Percentiles rank a stretch among this genome's conserved stretches.
These are phyloP conservation scores for Caenorhabditis angaria DNA, from an alignment of 2,888 invertebrate species.

Conservation along the genomic window DNA sequence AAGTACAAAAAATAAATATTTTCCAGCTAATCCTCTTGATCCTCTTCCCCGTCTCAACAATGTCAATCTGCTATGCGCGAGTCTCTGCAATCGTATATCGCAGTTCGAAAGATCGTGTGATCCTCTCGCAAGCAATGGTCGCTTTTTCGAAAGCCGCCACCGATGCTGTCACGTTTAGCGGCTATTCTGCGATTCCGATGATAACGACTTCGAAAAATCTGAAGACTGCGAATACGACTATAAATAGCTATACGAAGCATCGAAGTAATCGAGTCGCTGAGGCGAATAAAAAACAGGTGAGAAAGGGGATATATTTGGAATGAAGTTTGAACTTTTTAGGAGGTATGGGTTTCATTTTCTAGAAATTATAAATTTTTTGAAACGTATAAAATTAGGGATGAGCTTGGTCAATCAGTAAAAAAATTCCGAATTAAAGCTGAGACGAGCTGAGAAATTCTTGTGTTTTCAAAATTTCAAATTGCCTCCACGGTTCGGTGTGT, in stretches of 20 bases:
- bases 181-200: slow-evolving; percentile 59
- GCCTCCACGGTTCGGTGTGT: too few species aligned
- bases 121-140: slow-evolving; percentile 58
- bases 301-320: neutral
- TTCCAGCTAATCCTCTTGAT: slow-evolving; percentile 78
- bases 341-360: too few species aligned
- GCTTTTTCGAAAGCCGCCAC: slow-evolving; percentile 62
- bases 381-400: too few species aligned
- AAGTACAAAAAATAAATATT: neutral
- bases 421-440: too few species aligned
- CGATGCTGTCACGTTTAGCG: slow-evolving; percentile 59
- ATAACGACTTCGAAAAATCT: slow-evolving; percentile 44
- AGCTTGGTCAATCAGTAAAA: too few species aligned
- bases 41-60: slow-evolving; percentile 78
- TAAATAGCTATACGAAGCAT: slow-evolving; percentile 52
- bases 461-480: too few species aligned
- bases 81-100: slow-evolving; percentile 73
- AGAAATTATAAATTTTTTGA: too few species aligned
- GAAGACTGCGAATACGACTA: slow-evolving; percentile 53
- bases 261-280: slow-evolving; percentile 57
- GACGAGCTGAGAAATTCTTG: too few species aligned
- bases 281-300: slow-evolving; percentile 62
- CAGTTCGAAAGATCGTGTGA: slow-evolving; percentile 56
- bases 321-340: too few species aligned
- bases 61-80: slow-evolving; percentile 79